These are phyloP conservation scores for Lichenostomus cassidix DNA, from an alignment of 2,113 vertebrate genomes.

Conservation along the genomic window DNA sequence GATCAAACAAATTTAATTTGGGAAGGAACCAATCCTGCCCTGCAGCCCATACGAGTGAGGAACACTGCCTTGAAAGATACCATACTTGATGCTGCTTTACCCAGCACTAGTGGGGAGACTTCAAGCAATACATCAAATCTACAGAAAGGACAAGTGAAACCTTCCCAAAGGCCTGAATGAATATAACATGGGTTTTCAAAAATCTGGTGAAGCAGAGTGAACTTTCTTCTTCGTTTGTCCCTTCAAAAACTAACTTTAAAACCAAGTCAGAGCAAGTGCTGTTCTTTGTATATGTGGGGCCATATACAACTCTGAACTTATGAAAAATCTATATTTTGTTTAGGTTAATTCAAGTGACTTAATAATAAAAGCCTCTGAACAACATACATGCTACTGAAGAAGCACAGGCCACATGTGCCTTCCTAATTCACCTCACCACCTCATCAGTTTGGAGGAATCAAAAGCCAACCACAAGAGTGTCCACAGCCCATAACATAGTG, in stretches of 20 bases:
- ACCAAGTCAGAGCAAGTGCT: neutral
- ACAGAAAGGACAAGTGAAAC: neutral
- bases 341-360: neutral
- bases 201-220: neutral
- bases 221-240: neutral
- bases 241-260: neutral
- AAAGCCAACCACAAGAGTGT: neutral
- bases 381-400: neutral
- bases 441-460: neutral
- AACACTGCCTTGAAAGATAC: conserved; percentile 44
- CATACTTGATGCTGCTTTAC: neutral
- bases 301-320: neutral
- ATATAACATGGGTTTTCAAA: neutral
- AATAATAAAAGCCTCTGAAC: neutral
- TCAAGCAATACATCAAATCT: neutral
- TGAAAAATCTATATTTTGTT: neutral
- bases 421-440: neutral
- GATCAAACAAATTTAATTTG: neutral
- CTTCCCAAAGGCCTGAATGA: neutral
- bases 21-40: conserved; percentile 67
- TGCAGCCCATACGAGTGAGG: conserved; percentile 69
- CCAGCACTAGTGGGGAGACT: neutral
- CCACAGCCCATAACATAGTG: neutral
- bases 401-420: neutral
- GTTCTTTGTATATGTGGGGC: neutral